Evolutionary conservation across 1,140 invertebrate species (phyloP).

Genomic region (Frieseomelitta varia): DNA sequence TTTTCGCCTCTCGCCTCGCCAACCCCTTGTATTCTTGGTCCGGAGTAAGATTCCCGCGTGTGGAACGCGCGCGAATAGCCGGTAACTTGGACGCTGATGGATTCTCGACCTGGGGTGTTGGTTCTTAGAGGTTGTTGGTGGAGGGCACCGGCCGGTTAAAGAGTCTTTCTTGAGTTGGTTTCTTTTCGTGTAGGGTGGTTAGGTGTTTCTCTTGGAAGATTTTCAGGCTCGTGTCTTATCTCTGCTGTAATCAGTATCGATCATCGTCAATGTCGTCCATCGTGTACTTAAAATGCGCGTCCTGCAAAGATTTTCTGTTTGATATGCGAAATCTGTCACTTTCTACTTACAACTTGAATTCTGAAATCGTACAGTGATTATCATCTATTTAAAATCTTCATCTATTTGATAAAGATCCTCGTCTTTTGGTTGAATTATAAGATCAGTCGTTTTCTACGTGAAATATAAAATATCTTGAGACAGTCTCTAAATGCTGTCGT

Average conservation of each 20-base stretch:
- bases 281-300: too few relatives aligned
- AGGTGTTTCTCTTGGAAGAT: neutral
- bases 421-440: too few relatives aligned
- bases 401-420: too few relatives aligned
- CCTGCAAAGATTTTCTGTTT: too few relatives aligned
- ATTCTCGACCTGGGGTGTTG: neutral
- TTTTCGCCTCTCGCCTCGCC: neutral
- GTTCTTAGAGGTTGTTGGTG: neutral
- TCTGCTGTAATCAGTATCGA: too few relatives aligned
- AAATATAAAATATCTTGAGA: neutral
- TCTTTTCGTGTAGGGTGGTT: too few relatives aligned
- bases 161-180: neutral
- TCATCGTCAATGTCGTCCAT: too few relatives aligned
- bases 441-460: neutral
- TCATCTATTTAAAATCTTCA: neutral
- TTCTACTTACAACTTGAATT: neutral
- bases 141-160: neutral
- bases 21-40: conserved; percentile 41
- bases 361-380: neutral
- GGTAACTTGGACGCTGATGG: conserved; percentile 10
- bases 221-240: neutral
- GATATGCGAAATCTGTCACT: neutral
- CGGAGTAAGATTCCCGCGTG: conserved; percentile 52
- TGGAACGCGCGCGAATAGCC: conserved; percentile 22
- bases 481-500: neutral